These are phyloP conservation scores for Pomacea maculata DNA, from an alignment of 1,140 invertebrate species.

Conservation along the genomic window DNA sequence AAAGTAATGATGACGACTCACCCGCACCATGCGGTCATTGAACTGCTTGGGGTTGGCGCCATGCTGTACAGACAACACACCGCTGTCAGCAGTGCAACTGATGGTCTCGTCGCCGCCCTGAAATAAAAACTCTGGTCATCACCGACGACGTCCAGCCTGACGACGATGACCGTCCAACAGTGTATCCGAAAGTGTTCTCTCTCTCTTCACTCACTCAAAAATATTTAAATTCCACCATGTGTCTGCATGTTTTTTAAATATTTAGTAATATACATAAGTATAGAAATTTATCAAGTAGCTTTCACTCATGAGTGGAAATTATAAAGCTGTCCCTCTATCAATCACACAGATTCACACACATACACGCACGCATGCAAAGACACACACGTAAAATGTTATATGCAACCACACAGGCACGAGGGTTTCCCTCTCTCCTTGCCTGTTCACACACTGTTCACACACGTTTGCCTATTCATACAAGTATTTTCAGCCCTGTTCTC, in stretches of 20 bases:
- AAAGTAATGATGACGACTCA: not conserved
- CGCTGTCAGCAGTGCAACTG: conserved; percentile 18
- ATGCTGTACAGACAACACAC: conserved; percentile 19
- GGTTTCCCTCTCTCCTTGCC: too few species aligned
- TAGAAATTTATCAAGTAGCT: too few species aligned
- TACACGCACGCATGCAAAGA: not conserved
- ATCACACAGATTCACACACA: not conserved
- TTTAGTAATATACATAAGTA: too few species aligned
- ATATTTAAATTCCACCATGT: too few species aligned
- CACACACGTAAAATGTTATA: not conserved
- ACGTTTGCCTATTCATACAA: not conserved
- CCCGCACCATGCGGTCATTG: conserved; percentile 20
- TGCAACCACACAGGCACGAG: not conserved
- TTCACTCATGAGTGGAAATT: too few species aligned
- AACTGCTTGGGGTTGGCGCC: conserved; percentile 25
- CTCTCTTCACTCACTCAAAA: too few species aligned
- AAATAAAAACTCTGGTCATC: not conserved
- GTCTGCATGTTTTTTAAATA: too few species aligned
- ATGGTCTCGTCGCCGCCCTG: conserved; percentile 32
- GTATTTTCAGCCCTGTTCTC: not conserved
- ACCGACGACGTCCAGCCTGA: too few species aligned
- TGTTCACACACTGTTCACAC: not conserved
- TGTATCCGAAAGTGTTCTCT: too few species aligned
- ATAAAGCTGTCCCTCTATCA: not conserved
- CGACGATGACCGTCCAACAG: too few species aligned